These are phyloP conservation scores for Ahaetulla prasina DNA, from an alignment of 2,113 vertebrate species.

Conservation along the genomic window DNA sequence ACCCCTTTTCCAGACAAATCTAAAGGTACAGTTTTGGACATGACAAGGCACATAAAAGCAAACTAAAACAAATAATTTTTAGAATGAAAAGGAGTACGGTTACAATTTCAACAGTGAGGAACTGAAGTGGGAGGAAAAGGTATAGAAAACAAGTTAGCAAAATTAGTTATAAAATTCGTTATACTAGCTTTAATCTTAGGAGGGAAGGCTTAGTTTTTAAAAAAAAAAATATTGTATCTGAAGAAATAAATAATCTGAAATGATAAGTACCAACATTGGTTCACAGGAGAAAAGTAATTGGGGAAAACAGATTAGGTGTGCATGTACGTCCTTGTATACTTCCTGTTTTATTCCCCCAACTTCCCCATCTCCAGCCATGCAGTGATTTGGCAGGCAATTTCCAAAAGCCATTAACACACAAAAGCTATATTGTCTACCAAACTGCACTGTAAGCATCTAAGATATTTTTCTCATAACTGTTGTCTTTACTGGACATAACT, in stretches of 20 bases:
- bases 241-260: background rate
- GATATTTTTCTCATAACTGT: constrained; percentile 13
- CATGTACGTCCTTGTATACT: background rate
- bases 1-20: background rate
- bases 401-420: constrained; percentile 16
- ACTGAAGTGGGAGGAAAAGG: background rate
- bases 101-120: background rate
- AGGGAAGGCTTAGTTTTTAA: background rate
- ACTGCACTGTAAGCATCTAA: constrained; percentile 24
- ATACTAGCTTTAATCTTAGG: background rate
- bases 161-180: background rate
- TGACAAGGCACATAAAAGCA: background rate
- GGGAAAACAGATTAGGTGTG: background rate
- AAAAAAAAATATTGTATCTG: background rate
- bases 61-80: background rate
- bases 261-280: background rate
- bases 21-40: background rate
- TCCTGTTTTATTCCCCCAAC: background rate
- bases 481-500: constrained; percentile 13
- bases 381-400: constrained; percentile 19
- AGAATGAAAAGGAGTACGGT: background rate
- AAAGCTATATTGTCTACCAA: constrained; percentile 23
- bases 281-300: background rate
- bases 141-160: background rate
- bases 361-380: constrained; percentile 4